These are phyloP conservation scores for Eueides isabella DNA, from an alignment of 1,140 invertebrate genomes.

Conservation along the genomic window DNA sequence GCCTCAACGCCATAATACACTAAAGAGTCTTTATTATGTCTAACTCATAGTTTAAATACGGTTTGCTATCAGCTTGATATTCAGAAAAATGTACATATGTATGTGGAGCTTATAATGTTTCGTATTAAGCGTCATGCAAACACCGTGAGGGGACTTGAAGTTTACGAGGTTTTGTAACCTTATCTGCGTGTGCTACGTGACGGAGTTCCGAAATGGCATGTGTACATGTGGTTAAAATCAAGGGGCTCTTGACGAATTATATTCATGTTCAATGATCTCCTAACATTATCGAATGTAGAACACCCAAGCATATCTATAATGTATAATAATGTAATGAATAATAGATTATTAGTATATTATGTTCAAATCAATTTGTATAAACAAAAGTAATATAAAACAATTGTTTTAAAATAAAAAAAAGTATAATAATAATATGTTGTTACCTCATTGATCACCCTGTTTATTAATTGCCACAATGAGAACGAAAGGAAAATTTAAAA, in stretches of 20 bases:
- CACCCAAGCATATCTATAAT: not conserved
- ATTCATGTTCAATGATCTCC: not conserved
- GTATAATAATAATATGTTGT: slow-evolving; percentile 3
- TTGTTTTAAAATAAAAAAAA: not conserved
- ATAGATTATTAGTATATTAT: not conserved
- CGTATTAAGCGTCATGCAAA: slow-evolving; percentile 46
- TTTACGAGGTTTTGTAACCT: slow-evolving; percentile 37
- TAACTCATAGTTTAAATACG: too few relatives aligned
- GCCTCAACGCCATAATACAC: too few relatives aligned
- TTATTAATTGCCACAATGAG: not conserved
- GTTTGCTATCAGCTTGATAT: too few relatives aligned
- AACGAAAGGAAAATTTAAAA: slow-evolving; percentile 4
- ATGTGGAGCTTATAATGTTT: slow-evolving; percentile 34
- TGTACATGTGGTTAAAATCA: not conserved
- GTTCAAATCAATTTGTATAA: not conserved
- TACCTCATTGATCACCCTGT: not conserved
- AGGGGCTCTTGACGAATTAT: not conserved
- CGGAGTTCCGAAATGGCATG: slow-evolving; percentile 1
- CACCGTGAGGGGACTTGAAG: slow-evolving; percentile 33
- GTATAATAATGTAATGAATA: not conserved
- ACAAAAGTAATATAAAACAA: not conserved
- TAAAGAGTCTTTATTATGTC: too few relatives aligned
- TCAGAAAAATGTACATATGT: not conserved
- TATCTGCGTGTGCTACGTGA: slow-evolving; percentile 29
- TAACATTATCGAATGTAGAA: slow-evolving; percentile 6